A percentile compares a stretch with the other conserved stretches of the same genome.
Evolutionary conservation across 92 coral and sea anemone genomes (phyloP).

Genomic region (Pocillopora meandrina): DNA sequence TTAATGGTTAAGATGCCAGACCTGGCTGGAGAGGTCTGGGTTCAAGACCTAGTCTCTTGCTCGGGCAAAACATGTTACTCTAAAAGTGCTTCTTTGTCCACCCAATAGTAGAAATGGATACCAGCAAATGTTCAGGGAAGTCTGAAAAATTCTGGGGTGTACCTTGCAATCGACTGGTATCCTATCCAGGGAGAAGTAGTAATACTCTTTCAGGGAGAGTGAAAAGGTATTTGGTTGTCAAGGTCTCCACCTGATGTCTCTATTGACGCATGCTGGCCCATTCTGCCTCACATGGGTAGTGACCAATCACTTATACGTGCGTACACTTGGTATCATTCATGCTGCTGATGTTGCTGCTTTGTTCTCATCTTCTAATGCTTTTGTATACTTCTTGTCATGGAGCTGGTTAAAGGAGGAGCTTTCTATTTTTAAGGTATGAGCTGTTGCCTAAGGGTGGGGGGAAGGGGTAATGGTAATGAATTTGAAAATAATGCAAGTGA

Average conservation of each 20-base stretch:
- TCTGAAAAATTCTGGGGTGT: no score
- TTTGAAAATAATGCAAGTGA: no score
- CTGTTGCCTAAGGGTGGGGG: no score
- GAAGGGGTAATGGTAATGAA: no score
- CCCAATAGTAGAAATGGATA: no score
- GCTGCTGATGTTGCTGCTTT: conserved; percentile 91
- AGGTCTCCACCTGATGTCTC: conserved; percentile 60
- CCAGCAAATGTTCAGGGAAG: no score
- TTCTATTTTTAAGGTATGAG: conserved; percentile 59
- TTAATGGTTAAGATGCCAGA: neutral
- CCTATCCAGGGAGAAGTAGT: no score
- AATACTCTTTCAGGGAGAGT: conserved; percentile 39
- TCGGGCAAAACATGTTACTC: no score
- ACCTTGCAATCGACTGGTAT: no score
- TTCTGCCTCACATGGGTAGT: conserved; percentile 78
- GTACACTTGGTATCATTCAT: conserved; percentile 73
- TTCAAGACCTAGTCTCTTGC: no score
- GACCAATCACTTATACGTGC: conserved; percentile 69
- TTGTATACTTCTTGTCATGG: conserved; percentile 82
- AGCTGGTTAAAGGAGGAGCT: conserved; percentile 66
- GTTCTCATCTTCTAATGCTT: conserved; percentile 82
- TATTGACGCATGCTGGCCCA: conserved; percentile 64
- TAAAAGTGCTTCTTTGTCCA: no score
- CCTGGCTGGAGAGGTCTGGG: no score
- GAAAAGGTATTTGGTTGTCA: conserved; percentile 64